phyloP scores from a whole-genome alignment of 2,113 vertebrate species.

The Actenoides lindsayi region DNA sequence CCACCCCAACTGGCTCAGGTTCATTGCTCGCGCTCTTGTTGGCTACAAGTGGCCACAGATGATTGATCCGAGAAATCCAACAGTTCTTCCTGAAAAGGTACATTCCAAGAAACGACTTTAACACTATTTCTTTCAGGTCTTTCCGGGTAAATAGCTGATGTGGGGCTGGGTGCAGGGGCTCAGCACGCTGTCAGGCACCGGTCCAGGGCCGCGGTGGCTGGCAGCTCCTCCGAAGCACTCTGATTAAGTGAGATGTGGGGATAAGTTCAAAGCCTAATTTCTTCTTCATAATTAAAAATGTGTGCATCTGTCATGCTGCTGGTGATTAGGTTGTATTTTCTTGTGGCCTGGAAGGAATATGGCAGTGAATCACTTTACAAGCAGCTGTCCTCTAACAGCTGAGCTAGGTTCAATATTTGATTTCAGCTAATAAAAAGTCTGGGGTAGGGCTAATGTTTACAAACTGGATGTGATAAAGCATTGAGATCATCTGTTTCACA shows the following conservation, averaged over 20 bases:
- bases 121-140: background rate
- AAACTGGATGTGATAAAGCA: constrained; percentile 47
- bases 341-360: constrained; percentile 43
- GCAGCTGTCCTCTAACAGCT: constrained; percentile 61
- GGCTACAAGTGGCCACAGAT: background rate
- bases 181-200: background rate
- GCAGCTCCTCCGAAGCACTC: constrained; percentile 1
- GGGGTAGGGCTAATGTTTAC: constrained; percentile 43
- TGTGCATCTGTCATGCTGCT: constrained; percentile 40
- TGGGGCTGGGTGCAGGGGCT: background rate
- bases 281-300: constrained; percentile 61
- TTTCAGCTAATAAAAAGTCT: constrained; percentile 60
- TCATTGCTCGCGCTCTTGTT: accelerated
- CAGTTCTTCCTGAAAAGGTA: background rate
- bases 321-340: constrained; percentile 64
- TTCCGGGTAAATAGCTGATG: accelerated
- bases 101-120: background rate
- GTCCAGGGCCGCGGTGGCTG: background rate
- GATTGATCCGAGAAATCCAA: background rate
- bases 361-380: constrained; percentile 51
- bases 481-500: constrained; percentile 15
- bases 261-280: constrained; percentile 60
- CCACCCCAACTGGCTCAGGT: accelerated
- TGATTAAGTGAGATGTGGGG: constrained; percentile 33
- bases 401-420: constrained; percentile 63